A percentile compares a stretch with the other conserved stretches of the same genome.
Conservation (phyloP, 2,888 invertebrate species). For the Aspidapion aeneum region DNA sequence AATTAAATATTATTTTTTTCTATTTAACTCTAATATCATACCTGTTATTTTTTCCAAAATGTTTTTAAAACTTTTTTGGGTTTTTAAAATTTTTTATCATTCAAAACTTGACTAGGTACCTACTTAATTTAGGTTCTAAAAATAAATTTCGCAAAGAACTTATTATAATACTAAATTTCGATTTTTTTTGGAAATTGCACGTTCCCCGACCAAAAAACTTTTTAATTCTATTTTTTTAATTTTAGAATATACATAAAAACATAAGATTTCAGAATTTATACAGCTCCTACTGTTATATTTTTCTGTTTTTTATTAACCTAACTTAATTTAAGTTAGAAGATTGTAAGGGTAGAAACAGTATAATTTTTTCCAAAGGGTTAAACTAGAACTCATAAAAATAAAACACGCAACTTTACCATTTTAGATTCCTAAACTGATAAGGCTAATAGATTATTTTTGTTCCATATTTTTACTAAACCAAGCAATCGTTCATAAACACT, state of each 20-base stretch:
- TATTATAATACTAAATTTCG: constrained; percentile 1
- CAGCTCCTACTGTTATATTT: too few species aligned
- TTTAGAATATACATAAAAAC: constrained; percentile 23
- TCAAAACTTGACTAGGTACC: too few species aligned
- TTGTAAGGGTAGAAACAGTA: background rate
- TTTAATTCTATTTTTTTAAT: constrained; percentile 25
- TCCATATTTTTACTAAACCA: too few species aligned
- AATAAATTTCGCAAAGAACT: constrained; percentile 11
- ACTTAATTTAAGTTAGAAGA: background rate
- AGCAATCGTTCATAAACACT: too few species aligned
- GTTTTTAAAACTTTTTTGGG: too few species aligned
- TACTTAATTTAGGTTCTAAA: constrained; percentile 14
- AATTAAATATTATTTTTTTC: background rate
- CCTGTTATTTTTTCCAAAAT: background rate
- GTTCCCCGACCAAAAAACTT: constrained; percentile 37
- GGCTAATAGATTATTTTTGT: too few species aligned
- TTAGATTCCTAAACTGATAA: too few species aligned
- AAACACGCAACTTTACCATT: background rate
- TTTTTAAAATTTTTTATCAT: too few species aligned
- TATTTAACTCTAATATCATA: background rate
- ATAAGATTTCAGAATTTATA: too few species aligned
- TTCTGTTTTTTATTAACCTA: too few species aligned
- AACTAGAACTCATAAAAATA: background rate
- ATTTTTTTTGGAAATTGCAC: constrained; percentile 36
- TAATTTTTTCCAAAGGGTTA: background rate